Evolutionary conservation across 2,113 vertebrate genomes (phyloP).

Genomic region (Sinocyclocheilus anophthalmus): DNA sequence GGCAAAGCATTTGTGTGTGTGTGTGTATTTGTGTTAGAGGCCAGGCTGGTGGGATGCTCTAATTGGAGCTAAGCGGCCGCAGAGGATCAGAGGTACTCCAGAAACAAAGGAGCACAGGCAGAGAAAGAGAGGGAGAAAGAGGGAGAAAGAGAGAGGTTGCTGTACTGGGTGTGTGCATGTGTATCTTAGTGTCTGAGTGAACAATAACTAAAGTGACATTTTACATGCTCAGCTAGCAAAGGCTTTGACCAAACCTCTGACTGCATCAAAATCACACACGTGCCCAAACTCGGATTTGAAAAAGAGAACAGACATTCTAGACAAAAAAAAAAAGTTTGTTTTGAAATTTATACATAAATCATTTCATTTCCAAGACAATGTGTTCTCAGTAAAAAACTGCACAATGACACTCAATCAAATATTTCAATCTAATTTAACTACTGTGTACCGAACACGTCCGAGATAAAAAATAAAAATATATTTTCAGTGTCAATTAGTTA

Average conservation of each 20-base stretch:
- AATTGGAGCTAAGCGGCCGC: constrained; percentile 56
- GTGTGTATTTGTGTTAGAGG: constrained; percentile 43
- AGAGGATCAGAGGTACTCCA: constrained; percentile 54
- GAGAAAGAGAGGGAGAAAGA: constrained; percentile 29
- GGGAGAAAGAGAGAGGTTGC: constrained; percentile 51
- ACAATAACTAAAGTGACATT: constrained; percentile 68
- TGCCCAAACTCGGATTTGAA: constrained; percentile 58
- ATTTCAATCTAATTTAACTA: constrained; percentile 1
- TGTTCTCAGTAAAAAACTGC: neutral
- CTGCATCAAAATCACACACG: constrained; percentile 63
- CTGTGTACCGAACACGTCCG: neutral
- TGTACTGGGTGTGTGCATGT: constrained; percentile 54
- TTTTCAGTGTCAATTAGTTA: constrained; percentile 47
- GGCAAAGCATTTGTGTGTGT: constrained; percentile 39
- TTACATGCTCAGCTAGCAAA: constrained; percentile 62
- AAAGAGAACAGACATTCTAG: constrained; percentile 55
- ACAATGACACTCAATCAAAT: constrained; percentile 15
- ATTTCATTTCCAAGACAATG: constrained; percentile 1
- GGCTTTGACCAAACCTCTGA: constrained; percentile 39
- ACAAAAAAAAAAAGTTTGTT: constrained; percentile 38
- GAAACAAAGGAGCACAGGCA: constrained; percentile 49
- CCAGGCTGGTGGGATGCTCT: constrained; percentile 46
- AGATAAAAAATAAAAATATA: constrained; percentile 39
- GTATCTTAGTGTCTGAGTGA: constrained; percentile 59
- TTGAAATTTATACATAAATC: constrained; percentile 5